These are phyloP conservation scores for Euura saliciscinereae DNA, from an alignment of 1,140 invertebrate genomes.

Conservation along the genomic window DNA sequence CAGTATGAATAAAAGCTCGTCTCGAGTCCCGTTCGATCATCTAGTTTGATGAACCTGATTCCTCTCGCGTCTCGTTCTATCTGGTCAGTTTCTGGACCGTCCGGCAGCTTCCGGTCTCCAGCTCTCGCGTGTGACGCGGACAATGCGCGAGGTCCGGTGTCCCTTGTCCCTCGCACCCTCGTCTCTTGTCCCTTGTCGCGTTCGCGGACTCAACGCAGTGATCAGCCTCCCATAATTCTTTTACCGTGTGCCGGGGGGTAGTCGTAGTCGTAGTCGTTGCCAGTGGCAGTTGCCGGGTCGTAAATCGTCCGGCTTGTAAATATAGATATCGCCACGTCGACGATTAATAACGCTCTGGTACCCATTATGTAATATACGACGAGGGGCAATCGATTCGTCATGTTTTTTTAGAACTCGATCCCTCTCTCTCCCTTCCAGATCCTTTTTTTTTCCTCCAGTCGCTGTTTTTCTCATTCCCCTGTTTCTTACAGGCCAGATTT, in stretches of 20 bases:
- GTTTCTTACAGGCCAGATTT: too few species aligned
- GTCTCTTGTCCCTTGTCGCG: background rate
- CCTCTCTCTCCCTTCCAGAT: background rate
- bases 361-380: slow-evolving; percentile 4
- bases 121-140: too few species aligned
- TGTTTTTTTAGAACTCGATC: background rate
- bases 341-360: slow-evolving; percentile 4
- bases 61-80: background rate
- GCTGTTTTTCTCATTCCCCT: too few species aligned
- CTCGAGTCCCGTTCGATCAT: too few species aligned
- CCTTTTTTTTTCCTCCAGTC: background rate
- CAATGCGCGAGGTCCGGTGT: too few species aligned
- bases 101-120: too few species aligned
- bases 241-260: background rate
- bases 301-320: background rate
- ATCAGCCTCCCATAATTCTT: slow-evolving; percentile 2
- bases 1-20: too few species aligned
- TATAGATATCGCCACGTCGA: slow-evolving; percentile 3
- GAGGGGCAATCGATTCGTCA: background rate
- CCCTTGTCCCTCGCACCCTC: too few species aligned
- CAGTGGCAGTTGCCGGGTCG: background rate
- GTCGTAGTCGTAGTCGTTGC: background rate
- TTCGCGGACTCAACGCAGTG: background rate
- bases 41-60: background rate
- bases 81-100: too few species aligned